phyloP scores from a whole-genome alignment of 2,113 vertebrate species.

The Odocoileus hemionus region DNA sequence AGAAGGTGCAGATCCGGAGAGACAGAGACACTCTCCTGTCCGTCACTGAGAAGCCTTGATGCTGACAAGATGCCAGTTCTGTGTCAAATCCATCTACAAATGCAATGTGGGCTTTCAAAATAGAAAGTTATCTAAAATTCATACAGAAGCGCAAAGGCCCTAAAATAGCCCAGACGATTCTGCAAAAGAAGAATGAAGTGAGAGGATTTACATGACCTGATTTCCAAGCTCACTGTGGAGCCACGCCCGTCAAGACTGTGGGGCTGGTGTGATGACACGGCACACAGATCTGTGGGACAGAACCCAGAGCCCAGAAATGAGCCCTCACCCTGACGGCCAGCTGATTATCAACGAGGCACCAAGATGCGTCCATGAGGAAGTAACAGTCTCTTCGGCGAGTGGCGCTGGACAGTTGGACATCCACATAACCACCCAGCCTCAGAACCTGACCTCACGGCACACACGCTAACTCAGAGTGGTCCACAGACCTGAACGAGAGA shows the following conservation, averaged over 20 bases:
- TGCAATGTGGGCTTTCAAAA: not conserved
- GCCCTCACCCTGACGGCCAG: not conserved
- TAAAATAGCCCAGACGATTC: not conserved
- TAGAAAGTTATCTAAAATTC: not conserved
- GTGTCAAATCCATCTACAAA: not conserved
- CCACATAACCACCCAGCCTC: not conserved
- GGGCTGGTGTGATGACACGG: fast-evolving
- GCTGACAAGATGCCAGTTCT: not conserved
- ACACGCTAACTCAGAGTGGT: not conserved
- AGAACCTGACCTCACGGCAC: not conserved
- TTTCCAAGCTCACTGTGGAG: not conserved
- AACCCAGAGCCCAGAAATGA: not conserved
- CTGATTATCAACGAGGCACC: not conserved
- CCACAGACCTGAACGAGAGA: not conserved
- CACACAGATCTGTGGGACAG: fast-evolving
- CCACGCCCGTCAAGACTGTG: fast-evolving
- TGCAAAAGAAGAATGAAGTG: not conserved
- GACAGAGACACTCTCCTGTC: too few species aligned
- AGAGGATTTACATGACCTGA: not conserved
- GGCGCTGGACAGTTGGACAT: too few species aligned
- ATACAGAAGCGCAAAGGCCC: not conserved
- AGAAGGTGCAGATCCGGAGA: not conserved
- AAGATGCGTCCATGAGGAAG: not conserved
- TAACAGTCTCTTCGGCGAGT: not conserved
- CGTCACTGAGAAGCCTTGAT: not conserved